These are phyloP conservation scores for Ernsta delagoae DNA, from an alignment of 2,888 invertebrate species.

Conservation along the genomic window DNA sequence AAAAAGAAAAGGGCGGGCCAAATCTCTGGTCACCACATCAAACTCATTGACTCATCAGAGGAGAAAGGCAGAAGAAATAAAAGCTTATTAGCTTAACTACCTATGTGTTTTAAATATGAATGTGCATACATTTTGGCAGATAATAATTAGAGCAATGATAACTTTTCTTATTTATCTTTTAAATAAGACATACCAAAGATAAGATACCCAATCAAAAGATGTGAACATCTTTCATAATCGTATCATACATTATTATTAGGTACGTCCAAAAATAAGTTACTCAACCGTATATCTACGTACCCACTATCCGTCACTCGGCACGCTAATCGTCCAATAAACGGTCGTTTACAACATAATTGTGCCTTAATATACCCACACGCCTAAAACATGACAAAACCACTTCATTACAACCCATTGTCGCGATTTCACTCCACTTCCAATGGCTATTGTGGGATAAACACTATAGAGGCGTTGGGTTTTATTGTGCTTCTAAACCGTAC, in stretches of 20 bases:
- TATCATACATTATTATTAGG: background rate
- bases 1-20: too few relatives aligned
- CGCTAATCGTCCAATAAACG: conserved; percentile 77
- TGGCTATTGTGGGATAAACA: conserved; percentile 51
- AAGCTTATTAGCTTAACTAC: too few relatives aligned
- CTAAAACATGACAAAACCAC: conserved; percentile 75
- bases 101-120: too few relatives aligned
- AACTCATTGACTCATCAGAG: too few relatives aligned
- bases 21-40: too few relatives aligned
- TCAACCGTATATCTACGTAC: too few relatives aligned
- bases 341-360: conserved; percentile 78
- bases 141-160: too few relatives aligned
- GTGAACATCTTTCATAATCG: background rate
- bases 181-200: too few relatives aligned
- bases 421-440: conserved; percentile 70
- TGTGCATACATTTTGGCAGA: too few relatives aligned
- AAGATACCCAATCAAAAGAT: background rate
- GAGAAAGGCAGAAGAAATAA: too few relatives aligned
- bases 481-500: conserved; percentile 8
- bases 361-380: conserved; percentile 73
- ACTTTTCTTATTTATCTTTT: too few relatives aligned
- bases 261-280: background rate
- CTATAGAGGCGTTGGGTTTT: conserved; percentile 14
- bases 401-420: conserved; percentile 71
- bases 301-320: conserved; percentile 37